Conservation (phyloP, 2,888 invertebrate genomes). For the Oscheius sp. region DNA sequence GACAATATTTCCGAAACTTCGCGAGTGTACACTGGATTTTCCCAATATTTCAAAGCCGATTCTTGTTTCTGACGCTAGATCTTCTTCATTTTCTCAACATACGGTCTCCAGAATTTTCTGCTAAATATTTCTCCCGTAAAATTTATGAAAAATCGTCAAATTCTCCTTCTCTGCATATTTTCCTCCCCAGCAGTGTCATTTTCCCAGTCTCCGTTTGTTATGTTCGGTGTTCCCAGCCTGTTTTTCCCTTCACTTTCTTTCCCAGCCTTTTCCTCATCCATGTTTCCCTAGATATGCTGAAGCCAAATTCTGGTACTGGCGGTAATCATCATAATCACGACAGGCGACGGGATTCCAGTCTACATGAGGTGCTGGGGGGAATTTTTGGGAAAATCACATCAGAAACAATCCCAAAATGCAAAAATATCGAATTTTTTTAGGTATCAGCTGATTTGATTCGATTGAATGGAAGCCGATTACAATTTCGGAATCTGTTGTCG, state of each 20-base stretch:
- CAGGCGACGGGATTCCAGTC: constrained; percentile 29
- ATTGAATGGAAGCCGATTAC: constrained; percentile 69
- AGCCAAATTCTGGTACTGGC: constrained; percentile 18
- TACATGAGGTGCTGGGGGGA: constrained; percentile 43
- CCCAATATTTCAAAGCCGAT: too few relatives aligned
- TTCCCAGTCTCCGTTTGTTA: background rate
- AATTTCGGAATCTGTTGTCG: constrained; percentile 70
- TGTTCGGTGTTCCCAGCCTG: background rate
- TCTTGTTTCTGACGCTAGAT: too few relatives aligned
- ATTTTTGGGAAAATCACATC: background rate
- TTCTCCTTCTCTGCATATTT: background rate
- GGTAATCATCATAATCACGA: background rate
- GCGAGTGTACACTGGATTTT: too few relatives aligned
- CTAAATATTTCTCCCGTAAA: too few relatives aligned
- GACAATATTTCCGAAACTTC: too few relatives aligned
- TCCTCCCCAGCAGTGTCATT: background rate
- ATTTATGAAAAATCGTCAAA: too few relatives aligned
- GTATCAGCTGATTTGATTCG: constrained; percentile 71
- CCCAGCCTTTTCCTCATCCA: background rate
- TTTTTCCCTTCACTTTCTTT: background rate
- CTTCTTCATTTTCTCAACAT: too few relatives aligned
- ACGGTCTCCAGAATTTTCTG: too few relatives aligned
- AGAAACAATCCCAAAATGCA: too few relatives aligned
- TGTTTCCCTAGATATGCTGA: constrained; percentile 28
- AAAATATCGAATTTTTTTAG: constrained; percentile 50